Base-by-base conservation (phyloP, 2,888 invertebrate species). In the Lithophane leautieri region DNA sequence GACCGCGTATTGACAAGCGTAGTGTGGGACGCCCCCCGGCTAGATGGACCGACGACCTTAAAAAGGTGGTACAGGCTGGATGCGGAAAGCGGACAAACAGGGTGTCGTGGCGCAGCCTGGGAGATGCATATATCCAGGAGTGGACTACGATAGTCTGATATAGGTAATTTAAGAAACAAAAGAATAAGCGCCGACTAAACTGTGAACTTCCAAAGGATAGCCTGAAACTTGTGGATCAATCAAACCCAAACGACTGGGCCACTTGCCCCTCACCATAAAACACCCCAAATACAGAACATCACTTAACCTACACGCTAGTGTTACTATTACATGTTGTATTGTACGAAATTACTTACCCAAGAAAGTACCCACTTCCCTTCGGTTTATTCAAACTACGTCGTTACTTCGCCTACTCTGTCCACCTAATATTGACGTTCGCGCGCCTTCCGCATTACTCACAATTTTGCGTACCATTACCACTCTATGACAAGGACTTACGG, bases 311-410 rank as follows among this genome's bases (percentile, higher is more conserved):
- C 67, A 50, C 54, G 47, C 70, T 11, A 78, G 56, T 56, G 66
- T 69, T 62, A 47, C 42, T 63, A 52, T 50, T 60, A 79, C 70
- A 70, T 68, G 78, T 82, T 60, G 79, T 83, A 83, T 74, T 79
- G 80, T 83, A 73, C 74, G 61, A 60, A 75, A 83, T 83, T 81
- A 81, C 82, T 84, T 81, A 54, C 84, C 72, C 81, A 74, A 75
- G 83, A 83, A 81, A 81, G 82, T 84, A 84, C 60, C 60, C 84
- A 84, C 85, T 83, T 83, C 85, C 85, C 82, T 84, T 73, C 82
- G 63, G 81, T 73, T 74, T 84, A 84, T 84, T 83, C 85, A 84
- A 81, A 83, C 72, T 84, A 73, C 78, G 61, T 74, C 78, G 83
- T 83, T 83, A 84, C 72, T 84, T 78, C 70, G 82, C 84, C 81